Evolutionary conservation across 2,797 vertebrate genomes (phyloP).

Genomic region (Epinephelus coioides): DNA sequence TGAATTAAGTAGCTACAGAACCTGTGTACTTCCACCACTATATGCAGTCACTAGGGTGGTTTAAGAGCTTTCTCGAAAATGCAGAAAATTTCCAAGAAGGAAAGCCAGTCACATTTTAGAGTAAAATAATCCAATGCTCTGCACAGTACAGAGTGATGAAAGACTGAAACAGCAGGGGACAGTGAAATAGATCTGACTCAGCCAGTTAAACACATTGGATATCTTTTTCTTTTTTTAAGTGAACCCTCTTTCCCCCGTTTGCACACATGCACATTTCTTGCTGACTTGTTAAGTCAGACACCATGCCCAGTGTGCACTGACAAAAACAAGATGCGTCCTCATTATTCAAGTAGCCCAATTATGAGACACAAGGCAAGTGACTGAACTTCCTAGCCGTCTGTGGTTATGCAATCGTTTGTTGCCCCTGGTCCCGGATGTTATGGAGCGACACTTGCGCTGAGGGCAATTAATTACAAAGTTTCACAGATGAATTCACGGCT

Average conservation of each 20-base stretch:
- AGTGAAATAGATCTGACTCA: constrained; percentile 44
- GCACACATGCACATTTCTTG: constrained; percentile 33
- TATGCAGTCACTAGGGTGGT: neutral
- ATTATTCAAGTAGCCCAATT: constrained; percentile 66
- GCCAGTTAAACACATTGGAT: constrained; percentile 30
- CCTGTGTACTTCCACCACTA: neutral
- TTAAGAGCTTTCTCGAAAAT: constrained; percentile 15
- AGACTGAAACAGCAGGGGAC: constrained; percentile 36
- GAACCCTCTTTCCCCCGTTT: neutral
- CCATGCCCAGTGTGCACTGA: constrained; percentile 25
- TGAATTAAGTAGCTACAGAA: neutral
- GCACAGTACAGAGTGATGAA: constrained; percentile 24
- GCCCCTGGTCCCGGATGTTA: constrained; percentile 72
- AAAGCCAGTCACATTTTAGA: neutral
- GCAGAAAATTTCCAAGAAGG: neutral
- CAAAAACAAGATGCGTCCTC: constrained; percentile 52
- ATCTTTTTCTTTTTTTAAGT: neutral
- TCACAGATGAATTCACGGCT: constrained; percentile 76
- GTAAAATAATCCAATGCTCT: constrained; percentile 19
- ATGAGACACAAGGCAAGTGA: constrained; percentile 53
- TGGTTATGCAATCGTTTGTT: constrained; percentile 70
- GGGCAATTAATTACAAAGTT: constrained; percentile 74
- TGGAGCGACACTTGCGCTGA: constrained; percentile 61
- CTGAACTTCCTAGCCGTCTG: constrained; percentile 45
- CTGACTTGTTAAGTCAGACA: constrained; percentile 47